Base-by-base conservation (phyloP, 2,888 invertebrate species). In the Acanthacorydalis orientalis region DNA sequence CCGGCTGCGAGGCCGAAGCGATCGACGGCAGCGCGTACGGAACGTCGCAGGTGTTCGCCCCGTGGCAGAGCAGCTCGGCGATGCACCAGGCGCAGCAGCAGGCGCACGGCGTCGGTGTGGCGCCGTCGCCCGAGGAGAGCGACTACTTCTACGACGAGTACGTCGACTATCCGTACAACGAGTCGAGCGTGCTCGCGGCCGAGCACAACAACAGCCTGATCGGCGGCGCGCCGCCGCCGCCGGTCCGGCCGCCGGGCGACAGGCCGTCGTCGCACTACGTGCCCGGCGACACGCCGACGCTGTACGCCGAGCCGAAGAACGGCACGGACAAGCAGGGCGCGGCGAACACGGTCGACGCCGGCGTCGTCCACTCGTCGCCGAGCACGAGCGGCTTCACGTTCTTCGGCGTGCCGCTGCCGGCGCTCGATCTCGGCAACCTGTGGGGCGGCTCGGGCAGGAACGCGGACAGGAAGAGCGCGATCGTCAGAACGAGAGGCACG, bases 141-240 rank as follows among this genome's bases (percentile, higher is more conserved):
- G 86, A 88, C 58, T 86, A 85, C 57, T 81, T 84, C 56, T 86
- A 86, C 59, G 85, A 86, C 56, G 86, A 87, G 53, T 87, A 85
- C 59, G 74, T 83, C 1, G 87, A 87, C 60, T 83, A 83, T 61
- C 79, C 80, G 7, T 76, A 78, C 47, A 78, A 80, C 54, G 78
- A 77, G 53, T 74, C 74, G 35, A 59, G 70, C 47, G 55, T 69
- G 31, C 51, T 55, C 32, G 46, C 31, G 7, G 11, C 39, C 9
- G 54, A 53, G 46, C 48, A 53, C 15, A 55, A 56, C 46, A 53
- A 57, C 35, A 34, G 42, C 11, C 31, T 47, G 33, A 11, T 31
- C 44, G 37, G 49, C 43, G 11, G 39, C 44, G 49, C 49, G 48
- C 54, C 49, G 9, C 45, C 14, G 32, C 23, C 23, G 23, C 7